A percentile compares a stretch with the other conserved stretches of the same genome.
Conservation (phyloP, 2,797 vertebrate species). For the Bradypodion pumilum region DNA sequence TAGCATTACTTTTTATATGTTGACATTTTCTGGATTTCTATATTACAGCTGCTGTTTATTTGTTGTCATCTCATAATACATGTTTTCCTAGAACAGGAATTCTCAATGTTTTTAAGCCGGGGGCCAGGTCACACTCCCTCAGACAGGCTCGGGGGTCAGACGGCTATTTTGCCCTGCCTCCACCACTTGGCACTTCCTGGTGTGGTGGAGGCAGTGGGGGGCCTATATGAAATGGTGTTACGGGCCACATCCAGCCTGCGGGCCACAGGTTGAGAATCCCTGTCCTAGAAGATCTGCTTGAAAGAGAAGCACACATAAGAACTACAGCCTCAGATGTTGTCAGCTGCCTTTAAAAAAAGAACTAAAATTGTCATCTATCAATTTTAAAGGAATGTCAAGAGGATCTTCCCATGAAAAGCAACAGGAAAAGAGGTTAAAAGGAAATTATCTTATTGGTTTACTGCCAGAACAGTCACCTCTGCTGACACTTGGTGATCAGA, state of each 20-base stretch:
- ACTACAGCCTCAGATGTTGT: neutral
- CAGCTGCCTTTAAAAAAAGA: neutral
- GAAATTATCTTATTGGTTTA: neutral
- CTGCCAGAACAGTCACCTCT: neutral
- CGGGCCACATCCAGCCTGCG: no score
- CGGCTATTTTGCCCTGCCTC: no score
- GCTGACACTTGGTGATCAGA: neutral
- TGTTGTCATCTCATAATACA: neutral
- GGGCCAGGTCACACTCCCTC: no score
- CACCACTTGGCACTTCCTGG: no score
- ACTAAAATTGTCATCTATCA: neutral
- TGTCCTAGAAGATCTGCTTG: no score
- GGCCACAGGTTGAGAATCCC: no score
- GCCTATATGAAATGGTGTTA: no score
- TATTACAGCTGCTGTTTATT: neutral
- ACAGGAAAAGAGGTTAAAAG: neutral
- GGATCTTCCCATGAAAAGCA: neutral
- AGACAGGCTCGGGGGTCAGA: no score
- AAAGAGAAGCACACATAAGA: neutral
- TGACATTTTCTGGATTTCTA: neutral
- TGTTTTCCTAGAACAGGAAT: neutral
- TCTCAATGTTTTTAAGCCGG: no score
- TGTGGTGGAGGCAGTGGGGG: no score
- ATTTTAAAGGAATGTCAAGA: neutral
- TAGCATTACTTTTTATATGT: neutral